Base-by-base conservation (phyloP, 2,797 vertebrate species). In the Lepus townsendii region DNA sequence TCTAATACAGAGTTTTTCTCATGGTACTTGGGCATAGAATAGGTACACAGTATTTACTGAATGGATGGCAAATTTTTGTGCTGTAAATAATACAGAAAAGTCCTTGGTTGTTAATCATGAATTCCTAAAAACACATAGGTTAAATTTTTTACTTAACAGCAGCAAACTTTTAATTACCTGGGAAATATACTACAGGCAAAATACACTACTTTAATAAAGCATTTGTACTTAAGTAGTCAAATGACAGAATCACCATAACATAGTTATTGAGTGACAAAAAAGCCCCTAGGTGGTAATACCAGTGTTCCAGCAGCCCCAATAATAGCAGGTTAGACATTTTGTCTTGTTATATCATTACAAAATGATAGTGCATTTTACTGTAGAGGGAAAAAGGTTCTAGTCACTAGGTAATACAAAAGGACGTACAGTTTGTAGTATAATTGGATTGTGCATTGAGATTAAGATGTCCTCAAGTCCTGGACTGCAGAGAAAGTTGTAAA, bases 91-190 rank as follows among this genome's bases (percentile, higher is more conserved):
- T n/a, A 50, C 27, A 73, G 75, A 14, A 60, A 96, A 83, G 91
- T 82, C 50, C 54, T 78, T 78, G 30, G 16, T 24, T 80, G 13
- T 84, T 88, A 80, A 87, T 66, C 87, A 30, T 95, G 57, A 94
- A 89, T 69, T 91, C 60, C 75, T 93, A 75, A 86, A 90, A 91
- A 75, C 20, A 94, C 20, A 85, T 19, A 66, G 17, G 42, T 89
- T 91, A 66, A 77, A 24, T 82, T 65, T 92, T 94, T 92, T 88
- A 90, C 52, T 82, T 77, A 84, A 22, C 35, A 93, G 38, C 60
- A 90, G 42, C 69, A 90, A 95, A 93, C 19, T 42, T 75, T 38
- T 72, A 94, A 94, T 52, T 93, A 60, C 62, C 35, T 96, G 69
- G 73, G 26, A 93, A 95, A 90, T 90, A 88, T 72, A 38, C 26